Percentiles rank a stretch among this genome's conserved stretches.
These are phyloP conservation scores for Melitaea athalia DNA, from an alignment of 2,888 invertebrate genomes.

Conservation along the genomic window DNA sequence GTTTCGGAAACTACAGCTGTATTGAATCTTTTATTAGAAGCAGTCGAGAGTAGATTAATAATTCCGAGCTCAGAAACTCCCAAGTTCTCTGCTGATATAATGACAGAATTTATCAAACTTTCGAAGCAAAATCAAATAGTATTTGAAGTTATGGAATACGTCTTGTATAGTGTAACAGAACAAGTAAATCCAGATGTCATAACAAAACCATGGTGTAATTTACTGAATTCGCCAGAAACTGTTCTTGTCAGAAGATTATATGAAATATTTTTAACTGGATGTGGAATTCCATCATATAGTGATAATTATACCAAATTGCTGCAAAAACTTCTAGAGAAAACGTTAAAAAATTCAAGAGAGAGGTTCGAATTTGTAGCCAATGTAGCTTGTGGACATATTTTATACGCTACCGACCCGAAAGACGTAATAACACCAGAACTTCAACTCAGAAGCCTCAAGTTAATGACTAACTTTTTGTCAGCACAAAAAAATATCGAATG, in stretches of 20 bases:
- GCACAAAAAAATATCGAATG: conserved; percentile 56
- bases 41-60: conserved; percentile 64
- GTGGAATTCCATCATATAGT: conserved; percentile 63
- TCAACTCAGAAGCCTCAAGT: conserved; percentile 77
- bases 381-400: conserved; percentile 76
- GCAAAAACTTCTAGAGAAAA: conserved; percentile 70
- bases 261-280: conserved; percentile 77
- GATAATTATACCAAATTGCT: conserved; percentile 65
- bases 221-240: conserved; percentile 62
- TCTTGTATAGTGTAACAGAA: conserved; percentile 75
- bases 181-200: conserved; percentile 68
- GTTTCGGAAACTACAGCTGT: conserved; percentile 64
- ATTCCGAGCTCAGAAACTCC: conserved; percentile 55
- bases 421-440: conserved; percentile 74
- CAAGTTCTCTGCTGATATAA: conserved; percentile 55
- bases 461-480: conserved; percentile 60
- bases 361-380: conserved; percentile 83
- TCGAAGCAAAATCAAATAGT: conserved; percentile 75
- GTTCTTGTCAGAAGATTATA: conserved; percentile 69
- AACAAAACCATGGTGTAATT: conserved; percentile 70
- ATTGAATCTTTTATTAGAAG: conserved; percentile 69
- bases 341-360: conserved; percentile 66
- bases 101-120: conserved; percentile 60
- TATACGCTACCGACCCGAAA: conserved; percentile 68
- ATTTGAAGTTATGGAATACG: conserved; percentile 80